These are phyloP conservation scores for Allacma fusca DNA, from an alignment of 2,888 invertebrate genomes.

Conservation along the genomic window DNA sequence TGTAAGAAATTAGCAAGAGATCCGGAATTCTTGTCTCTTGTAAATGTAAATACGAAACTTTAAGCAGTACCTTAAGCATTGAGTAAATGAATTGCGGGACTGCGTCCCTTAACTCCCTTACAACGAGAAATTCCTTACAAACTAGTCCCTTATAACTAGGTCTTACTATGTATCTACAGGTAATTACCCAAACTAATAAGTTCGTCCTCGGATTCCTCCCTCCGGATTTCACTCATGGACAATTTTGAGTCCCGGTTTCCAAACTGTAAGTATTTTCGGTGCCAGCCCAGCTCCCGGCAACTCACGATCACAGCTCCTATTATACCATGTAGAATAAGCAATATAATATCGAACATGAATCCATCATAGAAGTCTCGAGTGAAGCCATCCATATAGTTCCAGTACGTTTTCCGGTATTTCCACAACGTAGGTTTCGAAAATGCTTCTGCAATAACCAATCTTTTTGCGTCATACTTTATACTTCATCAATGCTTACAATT, in stretches of 20 bases:
- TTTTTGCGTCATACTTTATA: too few species aligned
- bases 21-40: too few species aligned
- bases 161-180: too few species aligned
- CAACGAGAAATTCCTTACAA: too few species aligned
- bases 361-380: background rate
- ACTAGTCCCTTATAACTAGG: too few species aligned
- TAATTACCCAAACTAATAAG: background rate
- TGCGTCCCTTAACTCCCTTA: too few species aligned
- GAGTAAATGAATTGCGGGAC: too few species aligned
- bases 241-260: background rate
- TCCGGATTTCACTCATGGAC: background rate
- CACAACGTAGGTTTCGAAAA: background rate
- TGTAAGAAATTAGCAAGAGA: too few species aligned
- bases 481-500: too few species aligned
- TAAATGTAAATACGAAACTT: too few species aligned
- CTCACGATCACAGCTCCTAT: background rate
- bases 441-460: too few species aligned
- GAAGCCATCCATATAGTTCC: background rate
- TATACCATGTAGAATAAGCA: background rate
- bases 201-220: background rate
- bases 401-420: background rate
- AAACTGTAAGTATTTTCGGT: background rate
- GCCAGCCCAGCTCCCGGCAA: background rate
- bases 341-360: conserved; percentile 7
- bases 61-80: too few species aligned